These are phyloP conservation scores for Serripes groenlandicus DNA, from an alignment of 2,888 invertebrate genomes.

Conservation along the genomic window DNA sequence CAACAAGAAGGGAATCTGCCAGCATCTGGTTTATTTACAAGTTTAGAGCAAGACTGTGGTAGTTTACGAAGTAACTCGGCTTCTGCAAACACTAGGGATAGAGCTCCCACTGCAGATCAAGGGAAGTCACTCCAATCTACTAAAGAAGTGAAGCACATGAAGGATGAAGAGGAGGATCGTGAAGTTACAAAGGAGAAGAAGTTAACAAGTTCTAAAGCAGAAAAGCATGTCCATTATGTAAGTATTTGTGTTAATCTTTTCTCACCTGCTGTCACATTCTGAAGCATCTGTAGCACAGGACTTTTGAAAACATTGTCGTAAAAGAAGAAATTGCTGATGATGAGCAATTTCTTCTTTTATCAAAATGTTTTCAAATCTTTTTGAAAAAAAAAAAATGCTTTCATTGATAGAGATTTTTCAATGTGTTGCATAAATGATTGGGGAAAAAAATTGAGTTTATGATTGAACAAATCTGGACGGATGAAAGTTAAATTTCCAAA, in stretches of 20 bases:
- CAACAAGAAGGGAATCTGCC: conserved; percentile 7
- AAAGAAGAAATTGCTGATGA: not conserved
- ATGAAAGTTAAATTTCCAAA: no score
- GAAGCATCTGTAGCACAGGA: no score
- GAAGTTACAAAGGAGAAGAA: not conserved
- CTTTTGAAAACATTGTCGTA: no score
- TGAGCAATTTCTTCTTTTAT: not conserved
- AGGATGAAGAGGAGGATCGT: not conserved
- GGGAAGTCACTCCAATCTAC: not conserved
- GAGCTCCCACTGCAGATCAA: not conserved
- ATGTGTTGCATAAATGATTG: no score
- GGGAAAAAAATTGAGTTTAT: no score
- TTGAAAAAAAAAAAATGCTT: no score
- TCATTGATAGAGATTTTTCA: no score
- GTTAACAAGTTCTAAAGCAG: not conserved
- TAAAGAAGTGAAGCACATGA: not conserved
- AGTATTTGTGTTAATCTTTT: not conserved
- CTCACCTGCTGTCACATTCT: not conserved
- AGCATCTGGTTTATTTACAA: not conserved
- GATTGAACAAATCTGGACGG: no score
- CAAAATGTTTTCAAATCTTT: no score
- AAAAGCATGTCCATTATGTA: conserved; percentile 26
- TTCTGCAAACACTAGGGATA: not conserved
- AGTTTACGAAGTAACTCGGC: not conserved
- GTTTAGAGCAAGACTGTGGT: conserved; percentile 2